Conservation (phyloP, 2,797 vertebrate species). For the Malurus splendens region DNA sequence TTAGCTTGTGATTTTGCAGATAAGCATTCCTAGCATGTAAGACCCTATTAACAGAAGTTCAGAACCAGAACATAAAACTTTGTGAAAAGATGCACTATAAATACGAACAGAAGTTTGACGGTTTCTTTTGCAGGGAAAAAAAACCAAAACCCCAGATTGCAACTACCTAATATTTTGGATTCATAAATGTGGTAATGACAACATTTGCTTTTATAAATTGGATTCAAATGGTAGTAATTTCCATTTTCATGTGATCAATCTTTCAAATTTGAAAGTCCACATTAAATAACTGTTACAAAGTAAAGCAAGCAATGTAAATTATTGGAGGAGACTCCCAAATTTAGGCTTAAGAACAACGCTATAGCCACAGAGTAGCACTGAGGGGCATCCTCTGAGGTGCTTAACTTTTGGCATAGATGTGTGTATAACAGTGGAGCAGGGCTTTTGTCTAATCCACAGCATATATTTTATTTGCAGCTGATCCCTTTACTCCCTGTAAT, state of each 20-base stretch:
- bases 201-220: neutral
- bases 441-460: conserved; percentile 37
- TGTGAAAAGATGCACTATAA: neutral
- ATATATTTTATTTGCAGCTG: conserved; percentile 48
- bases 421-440: neutral
- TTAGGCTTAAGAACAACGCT: neutral
- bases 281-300: neutral
- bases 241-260: neutral
- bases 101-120: neutral
- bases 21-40: neutral
- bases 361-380: neutral
- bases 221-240: neutral
- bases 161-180: neutral
- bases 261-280: neutral
- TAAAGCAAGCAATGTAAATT: neutral
- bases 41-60: neutral
- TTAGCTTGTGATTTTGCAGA: conserved; percentile 13
- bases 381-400: neutral
- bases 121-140: neutral
- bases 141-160: neutral
- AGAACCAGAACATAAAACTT: neutral
- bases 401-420: conserved; percentile 29
- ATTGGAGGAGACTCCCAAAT: neutral
- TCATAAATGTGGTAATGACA: neutral
- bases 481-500: conserved; percentile 43